Base-by-base conservation (phyloP, 2,113 vertebrate species). In the Electrona antarctica region DNA sequence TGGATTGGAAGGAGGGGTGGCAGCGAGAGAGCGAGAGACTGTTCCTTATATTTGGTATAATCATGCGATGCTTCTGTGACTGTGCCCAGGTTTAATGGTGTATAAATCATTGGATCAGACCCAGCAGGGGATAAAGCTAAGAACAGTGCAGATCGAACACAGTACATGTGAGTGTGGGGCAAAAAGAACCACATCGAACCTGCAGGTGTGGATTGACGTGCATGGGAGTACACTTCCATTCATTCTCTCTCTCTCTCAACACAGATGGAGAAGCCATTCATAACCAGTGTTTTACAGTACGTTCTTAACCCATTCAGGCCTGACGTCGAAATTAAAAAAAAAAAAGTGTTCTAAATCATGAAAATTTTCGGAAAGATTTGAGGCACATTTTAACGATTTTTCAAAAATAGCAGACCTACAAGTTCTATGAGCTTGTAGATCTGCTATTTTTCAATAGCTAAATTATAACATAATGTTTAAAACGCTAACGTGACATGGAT, bases 41-140 rank as follows among this genome's bases (percentile, higher is more conserved):
- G 72, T 76, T 88, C 76, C 83, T 82, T 82, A 83, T 86, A 88
- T 91, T 90, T 90, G 89, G 90, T 92, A 86, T 88, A 83, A 89
- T 89, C 88, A 88, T 73, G 66, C 70, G 69, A 86, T 69, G 81
- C 83, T 81, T 78, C 87, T 76, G 84, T 81, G 85, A 84, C 81
- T 66, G 78, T 80, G 87, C 82, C 81, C 84, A 80, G 82, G 85
- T 86, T 87, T 64, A 66, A 78, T 69, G 67, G 85, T 60, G 65
- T 79, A 80, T 50, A 75, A 77, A 82, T 79, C 72, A 73, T 62
- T 81, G 82, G 81, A 87, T 88, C 71, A 73, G 59, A 73, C 81
- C 85, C 86, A 83, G 82, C 56, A 7, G 48, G 82, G 82, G 83
- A 87, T 89, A 88, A 89, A 90, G 89, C 90, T 82, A 81, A 80